These are phyloP conservation scores for Odontophorus gujanensis DNA, from an alignment of 2,113 vertebrate species.

Conservation along the genomic window DNA sequence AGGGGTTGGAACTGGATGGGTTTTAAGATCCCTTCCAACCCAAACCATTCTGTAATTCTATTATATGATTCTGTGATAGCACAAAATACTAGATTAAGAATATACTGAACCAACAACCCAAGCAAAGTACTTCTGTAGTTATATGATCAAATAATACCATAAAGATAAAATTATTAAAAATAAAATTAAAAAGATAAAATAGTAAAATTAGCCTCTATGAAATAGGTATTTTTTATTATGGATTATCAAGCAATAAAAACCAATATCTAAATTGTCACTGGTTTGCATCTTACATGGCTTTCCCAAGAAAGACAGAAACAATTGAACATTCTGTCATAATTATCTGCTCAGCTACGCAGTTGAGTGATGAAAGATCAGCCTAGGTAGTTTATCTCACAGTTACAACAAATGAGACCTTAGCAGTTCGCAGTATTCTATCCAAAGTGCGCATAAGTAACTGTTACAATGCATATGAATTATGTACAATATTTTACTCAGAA, in stretches of 20 bases:
- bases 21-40: too few relatives aligned
- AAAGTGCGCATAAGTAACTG: background rate
- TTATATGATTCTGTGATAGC: background rate
- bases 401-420: background rate
- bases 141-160: background rate
- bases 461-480: fast-evolving
- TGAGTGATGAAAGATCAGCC: background rate
- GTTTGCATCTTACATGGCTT: background rate
- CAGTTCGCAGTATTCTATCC: background rate
- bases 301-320: background rate
- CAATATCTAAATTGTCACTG: background rate
- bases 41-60: too few relatives aligned
- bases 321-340: background rate
- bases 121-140: background rate
- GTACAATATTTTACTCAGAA: background rate
- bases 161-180: too few relatives aligned
- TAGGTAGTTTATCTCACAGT: background rate
- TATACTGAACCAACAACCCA: background rate
- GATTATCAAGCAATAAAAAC: background rate
- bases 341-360: background rate
- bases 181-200: too few relatives aligned
- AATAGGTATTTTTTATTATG: background rate
- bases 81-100: background rate
- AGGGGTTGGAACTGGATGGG: too few relatives aligned
- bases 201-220: background rate